Conservation (phyloP, 2,113 vertebrate species). For the Suncus etruscus region DNA sequence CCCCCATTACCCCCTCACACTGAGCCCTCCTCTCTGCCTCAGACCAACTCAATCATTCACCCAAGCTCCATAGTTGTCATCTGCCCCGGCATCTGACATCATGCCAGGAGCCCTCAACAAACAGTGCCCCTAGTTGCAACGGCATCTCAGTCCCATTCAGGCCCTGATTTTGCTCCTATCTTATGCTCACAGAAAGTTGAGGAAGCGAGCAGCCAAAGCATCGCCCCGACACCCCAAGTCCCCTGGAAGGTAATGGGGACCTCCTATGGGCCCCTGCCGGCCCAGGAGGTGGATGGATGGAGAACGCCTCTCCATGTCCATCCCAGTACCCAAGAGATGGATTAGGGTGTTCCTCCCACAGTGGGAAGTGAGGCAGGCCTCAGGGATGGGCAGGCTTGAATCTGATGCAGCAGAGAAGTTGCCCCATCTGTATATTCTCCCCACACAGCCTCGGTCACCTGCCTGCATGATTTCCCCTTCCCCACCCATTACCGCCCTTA, state of each 20-base stretch:
- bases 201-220: slow-evolving; percentile 75
- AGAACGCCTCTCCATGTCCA: slow-evolving; percentile 76
- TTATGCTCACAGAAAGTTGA: slow-evolving; percentile 88
- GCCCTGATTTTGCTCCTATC: slow-evolving; percentile 76
- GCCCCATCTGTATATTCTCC: background rate
- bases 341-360: background rate
- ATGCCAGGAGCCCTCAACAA: background rate
- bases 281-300: slow-evolving; percentile 83
- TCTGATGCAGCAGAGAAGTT: background rate
- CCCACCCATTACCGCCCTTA: background rate
- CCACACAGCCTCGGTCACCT: background rate
- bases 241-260: slow-evolving; percentile 87
- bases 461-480: background rate
- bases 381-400: too few species aligned
- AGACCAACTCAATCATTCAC: background rate
- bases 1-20: background rate
- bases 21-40: background rate
- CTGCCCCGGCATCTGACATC: too few species aligned
- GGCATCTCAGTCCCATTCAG: slow-evolving; percentile 32
- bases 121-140: slow-evolving; percentile 1
- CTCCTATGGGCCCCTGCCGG: slow-evolving; percentile 68
- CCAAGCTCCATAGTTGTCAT: background rate
- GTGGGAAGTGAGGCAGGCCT: background rate
- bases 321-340: slow-evolving; percentile 69
- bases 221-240: slow-evolving; percentile 72